phyloP scores from a whole-genome alignment of 2,888 invertebrate genomes.

The Metalampra italica region DNA sequence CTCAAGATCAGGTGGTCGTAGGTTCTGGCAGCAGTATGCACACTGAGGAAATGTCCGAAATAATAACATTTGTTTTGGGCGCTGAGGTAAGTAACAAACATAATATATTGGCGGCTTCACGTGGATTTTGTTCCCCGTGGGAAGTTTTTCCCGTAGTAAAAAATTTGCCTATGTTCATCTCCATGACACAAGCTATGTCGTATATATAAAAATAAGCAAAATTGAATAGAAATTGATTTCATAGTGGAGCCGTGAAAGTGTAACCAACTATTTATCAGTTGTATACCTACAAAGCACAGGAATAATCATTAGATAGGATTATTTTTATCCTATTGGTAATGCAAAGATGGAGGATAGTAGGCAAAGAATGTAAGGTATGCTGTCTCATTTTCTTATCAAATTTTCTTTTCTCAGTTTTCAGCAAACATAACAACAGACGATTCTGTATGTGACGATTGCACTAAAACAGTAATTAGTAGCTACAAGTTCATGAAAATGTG shows the following conservation, averaged over 20 bases:
- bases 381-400: background rate
- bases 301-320: no score
- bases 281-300: no score
- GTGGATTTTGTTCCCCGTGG: background rate
- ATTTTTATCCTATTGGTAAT: no score
- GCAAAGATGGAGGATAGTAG: no score
- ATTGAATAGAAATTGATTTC: background rate
- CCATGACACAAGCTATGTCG: background rate
- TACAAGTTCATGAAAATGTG: slow-evolving; percentile 7
- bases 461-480: background rate
- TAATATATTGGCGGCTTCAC: background rate
- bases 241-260: no score
- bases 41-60: background rate
- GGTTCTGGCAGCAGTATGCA: background rate
- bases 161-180: no score
- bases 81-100: background rate
- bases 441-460: background rate
- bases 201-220: background rate
- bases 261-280: no score
- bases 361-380: background rate
- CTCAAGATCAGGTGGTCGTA: slow-evolving; percentile 1
- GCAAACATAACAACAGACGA: background rate
- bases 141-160: no score
- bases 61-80: background rate
- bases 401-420: background rate